phyloP scores from a whole-genome alignment of 1,140 invertebrate species.

The Apis laboriosa region DNA sequence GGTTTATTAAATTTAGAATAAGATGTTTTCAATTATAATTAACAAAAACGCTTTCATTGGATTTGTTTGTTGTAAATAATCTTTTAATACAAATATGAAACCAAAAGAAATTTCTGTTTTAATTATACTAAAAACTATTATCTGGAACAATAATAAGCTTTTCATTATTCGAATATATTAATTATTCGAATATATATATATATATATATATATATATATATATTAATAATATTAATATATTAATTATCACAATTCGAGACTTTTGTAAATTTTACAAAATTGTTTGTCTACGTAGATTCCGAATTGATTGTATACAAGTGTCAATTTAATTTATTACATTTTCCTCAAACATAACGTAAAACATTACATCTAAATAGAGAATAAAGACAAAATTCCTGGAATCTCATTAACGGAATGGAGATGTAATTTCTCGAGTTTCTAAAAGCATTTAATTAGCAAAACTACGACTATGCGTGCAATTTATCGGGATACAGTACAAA shows the following conservation, averaged over 20 bases:
- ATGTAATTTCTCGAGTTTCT: constrained; percentile 42
- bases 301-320: no score
- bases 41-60: background rate
- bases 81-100: background rate
- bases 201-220: no score
- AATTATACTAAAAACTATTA: background rate
- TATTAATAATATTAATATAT: no score
- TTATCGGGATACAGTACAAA: background rate
- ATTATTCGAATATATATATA: no score
- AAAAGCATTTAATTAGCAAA: constrained; percentile 34
- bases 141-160: constrained; percentile 13
- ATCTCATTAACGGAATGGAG: constrained; percentile 23
- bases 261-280: background rate
- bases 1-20: no score
- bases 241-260: background rate
- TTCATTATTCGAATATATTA: background rate
- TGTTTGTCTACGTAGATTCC: background rate
- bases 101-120: constrained; percentile 5
- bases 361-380: background rate
- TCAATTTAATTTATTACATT: background rate
- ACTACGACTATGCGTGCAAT: constrained; percentile 16
- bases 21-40: background rate
- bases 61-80: background rate
- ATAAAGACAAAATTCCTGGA: background rate
- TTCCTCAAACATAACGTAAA: background rate